phyloP scores from a whole-genome alignment of 2,797 vertebrate genomes.

The Mionectes olivaceus region DNA sequence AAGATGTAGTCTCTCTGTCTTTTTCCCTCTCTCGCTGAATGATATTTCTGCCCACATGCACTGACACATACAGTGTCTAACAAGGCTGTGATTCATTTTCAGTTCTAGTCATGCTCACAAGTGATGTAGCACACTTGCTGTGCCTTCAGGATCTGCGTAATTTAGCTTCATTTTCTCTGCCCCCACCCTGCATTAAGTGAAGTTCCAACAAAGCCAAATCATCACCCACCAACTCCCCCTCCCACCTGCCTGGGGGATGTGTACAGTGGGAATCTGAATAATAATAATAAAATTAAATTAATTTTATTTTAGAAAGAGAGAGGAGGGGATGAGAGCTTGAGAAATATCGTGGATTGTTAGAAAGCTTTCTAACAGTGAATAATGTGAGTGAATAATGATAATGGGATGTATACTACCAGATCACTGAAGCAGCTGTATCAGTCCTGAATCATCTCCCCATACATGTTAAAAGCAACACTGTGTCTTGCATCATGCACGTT shows the following conservation, averaged over 20 bases:
- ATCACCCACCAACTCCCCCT: constrained; percentile 68
- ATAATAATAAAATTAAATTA: constrained; percentile 38
- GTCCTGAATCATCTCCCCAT: constrained; percentile 29
- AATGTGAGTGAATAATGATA: constrained; percentile 15
- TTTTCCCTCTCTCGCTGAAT: constrained; percentile 34
- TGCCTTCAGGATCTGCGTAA: constrained; percentile 62
- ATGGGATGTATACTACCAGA: constrained; percentile 1
- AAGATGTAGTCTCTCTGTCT: constrained; percentile 51
- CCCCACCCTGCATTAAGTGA: constrained; percentile 36
- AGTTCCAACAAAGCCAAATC: constrained; percentile 67
- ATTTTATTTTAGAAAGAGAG: not conserved
- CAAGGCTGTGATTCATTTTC: constrained; percentile 75
- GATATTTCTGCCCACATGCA: constrained; percentile 73
- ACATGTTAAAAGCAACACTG: not conserved
- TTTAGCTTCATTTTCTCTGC: constrained; percentile 50
- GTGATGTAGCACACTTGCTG: constrained; percentile 48
- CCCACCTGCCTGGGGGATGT: constrained; percentile 62
- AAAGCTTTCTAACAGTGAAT: constrained; percentile 58
- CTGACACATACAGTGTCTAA: constrained; percentile 74
- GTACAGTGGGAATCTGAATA: constrained; percentile 38
- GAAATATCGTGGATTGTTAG: constrained; percentile 42
- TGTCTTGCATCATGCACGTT: not conserved
- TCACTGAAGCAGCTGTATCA: constrained; percentile 6
- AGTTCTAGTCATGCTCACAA: constrained; percentile 69
- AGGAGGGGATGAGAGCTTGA: constrained; percentile 28